These are phyloP conservation scores for Cichlasoma orientale DNA, from an alignment of 2,797 vertebrate species.

Conservation along the genomic window DNA sequence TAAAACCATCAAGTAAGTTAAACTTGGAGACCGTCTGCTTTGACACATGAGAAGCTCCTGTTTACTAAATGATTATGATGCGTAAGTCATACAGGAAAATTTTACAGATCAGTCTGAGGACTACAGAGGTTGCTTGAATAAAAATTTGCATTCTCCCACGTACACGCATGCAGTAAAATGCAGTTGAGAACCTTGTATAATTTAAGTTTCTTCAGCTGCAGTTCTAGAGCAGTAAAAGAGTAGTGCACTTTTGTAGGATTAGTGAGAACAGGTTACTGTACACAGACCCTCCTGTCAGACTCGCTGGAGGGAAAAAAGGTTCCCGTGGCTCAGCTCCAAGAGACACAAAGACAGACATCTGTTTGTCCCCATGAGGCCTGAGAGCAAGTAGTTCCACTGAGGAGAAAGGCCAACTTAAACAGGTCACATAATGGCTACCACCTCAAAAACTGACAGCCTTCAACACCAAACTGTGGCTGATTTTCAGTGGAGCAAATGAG, in stretches of 20 bases:
- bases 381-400: neutral
- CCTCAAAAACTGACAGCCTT: neutral
- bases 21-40: slow-evolving; percentile 8
- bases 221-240: neutral
- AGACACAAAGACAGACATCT: slow-evolving; percentile 43
- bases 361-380: slow-evolving; percentile 6
- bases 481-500: neutral
- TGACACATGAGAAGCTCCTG: neutral
- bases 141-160: neutral
- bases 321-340: slow-evolving; percentile 1
- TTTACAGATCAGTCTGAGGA: neutral
- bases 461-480: neutral
- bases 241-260: neutral
- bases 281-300: slow-evolving; percentile 6
- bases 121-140: neutral
- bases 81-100: neutral
- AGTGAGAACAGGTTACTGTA: slow-evolving; percentile 4
- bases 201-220: neutral
- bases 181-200: neutral
- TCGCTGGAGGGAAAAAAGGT: neutral
- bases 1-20: neutral
- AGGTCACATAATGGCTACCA: neutral
- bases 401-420: neutral
- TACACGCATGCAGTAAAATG: neutral
- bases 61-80: neutral